A percentile compares a stretch with the other conserved stretches of the same genome.
These are phyloP conservation scores for Zoroaster sp. DNA, from an alignment of 53 echinoderm and acorn worm species.

Conservation along the genomic window DNA sequence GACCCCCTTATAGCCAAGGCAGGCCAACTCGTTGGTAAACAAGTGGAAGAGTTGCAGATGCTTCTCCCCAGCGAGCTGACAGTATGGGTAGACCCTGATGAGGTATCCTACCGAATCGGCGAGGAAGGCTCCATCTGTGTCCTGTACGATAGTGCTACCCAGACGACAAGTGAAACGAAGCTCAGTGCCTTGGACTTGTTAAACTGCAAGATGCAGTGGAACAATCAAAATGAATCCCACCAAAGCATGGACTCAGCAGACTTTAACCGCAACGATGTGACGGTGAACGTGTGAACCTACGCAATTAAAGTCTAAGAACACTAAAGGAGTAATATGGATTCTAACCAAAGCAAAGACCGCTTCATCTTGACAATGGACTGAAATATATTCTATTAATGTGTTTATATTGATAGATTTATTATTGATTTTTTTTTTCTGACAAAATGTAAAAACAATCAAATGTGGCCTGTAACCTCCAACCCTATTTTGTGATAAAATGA, in stretches of 20 bases:
- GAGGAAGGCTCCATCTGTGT: constrained; percentile 87
- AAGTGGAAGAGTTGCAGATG: constrained; percentile 50
- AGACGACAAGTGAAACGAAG: constrained; percentile 40
- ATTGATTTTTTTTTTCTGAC: constrained; percentile 50
- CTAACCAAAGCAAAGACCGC: constrained; percentile 42
- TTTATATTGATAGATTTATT: constrained; percentile 7
- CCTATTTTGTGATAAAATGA: neutral
- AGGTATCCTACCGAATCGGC: constrained; percentile 85
- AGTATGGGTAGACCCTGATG: constrained; percentile 82
- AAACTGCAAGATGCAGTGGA: constrained; percentile 53
- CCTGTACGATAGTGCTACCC: constrained; percentile 62
- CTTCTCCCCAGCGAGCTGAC: constrained; percentile 72
- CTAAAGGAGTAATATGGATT: constrained; percentile 7
- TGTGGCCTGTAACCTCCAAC: neutral
- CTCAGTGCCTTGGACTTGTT: constrained; percentile 47
- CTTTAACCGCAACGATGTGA: constrained; percentile 45
- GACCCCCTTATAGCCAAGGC: constrained; percentile 80
- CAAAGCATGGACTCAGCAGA: constrained; percentile 12
- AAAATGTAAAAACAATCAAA: constrained; percentile 6
- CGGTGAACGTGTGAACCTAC: constrained; percentile 11
- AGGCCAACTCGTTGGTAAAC: constrained; percentile 61
- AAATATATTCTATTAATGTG: constrained; percentile 32
- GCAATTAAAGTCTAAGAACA: neutral
- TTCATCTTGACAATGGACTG: constrained; percentile 49
- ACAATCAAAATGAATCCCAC: constrained; percentile 15